Base-by-base conservation (phyloP, 2,797 vertebrate genomes). In the Sphenodon punctatus region DNA sequence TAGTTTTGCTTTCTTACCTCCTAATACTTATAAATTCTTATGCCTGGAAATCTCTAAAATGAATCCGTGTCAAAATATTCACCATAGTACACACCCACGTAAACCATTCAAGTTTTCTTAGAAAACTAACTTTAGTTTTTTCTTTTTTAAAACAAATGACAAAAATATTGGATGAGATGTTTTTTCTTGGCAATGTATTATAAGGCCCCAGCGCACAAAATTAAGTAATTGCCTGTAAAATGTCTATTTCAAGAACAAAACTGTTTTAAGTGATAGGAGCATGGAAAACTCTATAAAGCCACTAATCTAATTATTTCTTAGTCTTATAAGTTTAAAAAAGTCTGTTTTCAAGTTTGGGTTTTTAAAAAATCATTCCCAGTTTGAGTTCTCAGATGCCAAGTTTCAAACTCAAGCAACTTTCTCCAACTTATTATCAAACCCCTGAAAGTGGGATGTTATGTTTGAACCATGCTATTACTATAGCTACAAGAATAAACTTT, bases 1-100 rank as follows among this genome's bases (percentile, higher is more conserved):
- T 70, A 80, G 60, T 60, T 93, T 78, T 76, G 80, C 91, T 89
- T 66, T 90, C 90, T 88, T 94, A 94, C 80, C 89, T 91, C 42
- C 90, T 91, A 87, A 85, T 78, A 0, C 74, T 85, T 81, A 39
- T 80, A 86, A 79, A 77, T 92, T 91, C 75, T 86, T 91, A 88
- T 69, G 61, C 84, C 53, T 82, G 84, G 5, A 4, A 76, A 55
- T 75, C 87, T 79, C 89, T 90, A 67, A 72, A 81, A 90, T 16
- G 16, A 86, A 85, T 68, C 86, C 32, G 67, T 2, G 13, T 71
- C 25, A 8, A 63, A 30, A 89, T 78, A 86, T 86, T 78, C 79
- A 43, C 71, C 86, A 78, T 82, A 88, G 41, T 84, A 87, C 25
- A 25, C 48, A 73, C 8, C 67, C 74, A 55, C 13, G 38, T 88